Base-by-base conservation (phyloP, 2,113 vertebrate species). In the Silurus glanis region DNA sequence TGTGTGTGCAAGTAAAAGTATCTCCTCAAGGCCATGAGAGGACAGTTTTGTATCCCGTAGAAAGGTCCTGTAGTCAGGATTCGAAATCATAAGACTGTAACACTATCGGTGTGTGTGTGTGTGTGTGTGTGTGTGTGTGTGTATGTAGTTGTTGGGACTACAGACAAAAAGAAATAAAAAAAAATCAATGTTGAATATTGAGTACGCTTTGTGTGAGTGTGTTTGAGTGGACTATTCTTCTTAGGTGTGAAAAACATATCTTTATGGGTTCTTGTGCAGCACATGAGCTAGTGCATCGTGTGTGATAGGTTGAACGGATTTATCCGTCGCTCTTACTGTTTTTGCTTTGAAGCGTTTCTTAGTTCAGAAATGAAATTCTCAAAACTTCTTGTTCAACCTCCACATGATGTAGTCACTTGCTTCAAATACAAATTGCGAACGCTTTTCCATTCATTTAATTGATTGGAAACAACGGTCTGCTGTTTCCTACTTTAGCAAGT, bases 181-280 rank as follows among this genome's bases (percentile, higher is more conserved):
- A 82, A 47, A 91, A 89, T 91, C 92, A 92, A 90, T 90, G 86
- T 90, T 83, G 80, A 86, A 78, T 37, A 83, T 71, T 88, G 37
- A 79, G 6, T 62, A 80, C 79, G 37, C 59, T 53, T 1, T 21
- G 19, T 37, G 51, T 49, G 7, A 3, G 28, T 69, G 16, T 56
- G 21, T 75, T 21, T 78, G 23, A 53, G 13, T 56, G 5, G 3
- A 75, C 17, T 49, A 47, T 9, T 9, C 10, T 23, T 23, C 19
- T 23, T 37, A 14, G 5, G 12, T 7, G 28, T 4, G 7, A 71
- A 17, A 2, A 28, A 67, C 4, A 9, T 3, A 9, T 37, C 37
- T 37, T 66, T 12, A 37, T 9, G 1, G 69, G 21, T 51, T 51
- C 9, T 51, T 61, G n/a, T 79, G 28, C 9, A 28, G 51, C 25